Base-by-base conservation (phyloP, 2,797 vertebrate genomes). In the Micromesistius poutassou region DNA sequence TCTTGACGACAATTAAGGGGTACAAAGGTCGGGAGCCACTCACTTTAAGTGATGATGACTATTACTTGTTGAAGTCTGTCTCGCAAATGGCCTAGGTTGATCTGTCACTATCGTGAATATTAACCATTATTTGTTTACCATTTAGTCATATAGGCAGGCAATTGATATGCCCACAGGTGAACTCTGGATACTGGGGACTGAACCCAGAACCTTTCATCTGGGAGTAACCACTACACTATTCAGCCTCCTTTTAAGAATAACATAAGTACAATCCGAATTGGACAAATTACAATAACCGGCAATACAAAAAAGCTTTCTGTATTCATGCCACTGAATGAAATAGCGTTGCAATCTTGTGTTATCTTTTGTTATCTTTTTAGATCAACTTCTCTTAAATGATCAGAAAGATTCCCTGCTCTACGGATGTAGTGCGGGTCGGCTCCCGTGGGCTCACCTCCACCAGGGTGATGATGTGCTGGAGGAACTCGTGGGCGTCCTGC, bases 401-500 rank as follows among this genome's bases (percentile, higher is more conserved):
- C 42, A 5, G 33, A 35, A 5, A 7, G 33, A 35, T 38, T 36
- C 35, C n/a, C n/a, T n/a, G 36, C 8, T 38, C 9, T 10, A 38
- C 9, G 9, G 36, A 38, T 38, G 36, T 10, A 8, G 40, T 4
- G 40, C 40, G 40, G 13, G 14, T 3, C 16, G 16, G 46, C 46
- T 68, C 62, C 55, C 8, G 1, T 7, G 19, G 22, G 84, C 95
- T 93, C 83, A 99, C 97, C 95, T 99, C 97, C 75, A 98, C 96
- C 35, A 96, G 91, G 88, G 96, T 98, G 87, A 99, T 94, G 71
- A 99, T 85, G 84, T 99, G 96, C 81, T 96, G 78, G 80, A 99
- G 93, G 89, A 99, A 97, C 80, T 99, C 97, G 0, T 97, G 96
- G 28, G 96, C 96, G 0, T 99, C 98, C 83, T 99, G 98, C 84